Base-by-base conservation (phyloP, 2,888 invertebrate genomes). In the Cerastoderma edule region DNA sequence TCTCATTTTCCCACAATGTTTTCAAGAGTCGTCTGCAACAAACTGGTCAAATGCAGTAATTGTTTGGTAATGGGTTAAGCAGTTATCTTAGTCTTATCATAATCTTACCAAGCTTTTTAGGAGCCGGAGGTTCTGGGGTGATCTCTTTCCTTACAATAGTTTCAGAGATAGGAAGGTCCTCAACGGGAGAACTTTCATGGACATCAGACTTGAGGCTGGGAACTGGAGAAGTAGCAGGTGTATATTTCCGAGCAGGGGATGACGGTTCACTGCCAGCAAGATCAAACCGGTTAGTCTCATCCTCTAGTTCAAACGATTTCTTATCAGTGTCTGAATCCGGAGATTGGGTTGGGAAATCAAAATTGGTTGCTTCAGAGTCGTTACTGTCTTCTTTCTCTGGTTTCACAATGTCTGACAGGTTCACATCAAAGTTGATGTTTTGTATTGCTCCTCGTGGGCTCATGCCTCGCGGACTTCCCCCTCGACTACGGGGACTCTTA, bases 401-500 rank as follows among this genome's bases (percentile, higher is more conserved):
- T 53, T 35, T 50, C 4, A 39, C 6, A 27, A 22, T 53, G 16
- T 48, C 39, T 24, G 39, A 30, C 39, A 33, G 24, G 27, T 71
- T 64, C n/a, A 64, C 72, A 33, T 76, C 76, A 73, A 81, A 78
- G 67, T 67, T 76, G 19, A 80, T 70, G 39, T 76, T 73, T 22
- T 67, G 27, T 10, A 78, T 69, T 30, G 75, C 78, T 33, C 71
- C 67, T 24, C 72, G 63, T 24, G 75, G 77, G 54, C 78, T 81
- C 22, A 72, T 72, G 22, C 78, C 75, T 30, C 82, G 66, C 19
- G 77, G 76, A 35, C 73, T 75, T n/a, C 69, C 71, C 19, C 80
- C 78, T 54, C 79, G 70, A 33, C 68, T 70, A 35, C 79, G 63
- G 46, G 82, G 83, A 69, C 75, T 83, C 71, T 72, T 84, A 56